A percentile compares a stretch with the other conserved stretches of the same genome.
Conservation (phyloP, 2,888 invertebrate species). For the Mimumesa dahlbomi region DNA sequence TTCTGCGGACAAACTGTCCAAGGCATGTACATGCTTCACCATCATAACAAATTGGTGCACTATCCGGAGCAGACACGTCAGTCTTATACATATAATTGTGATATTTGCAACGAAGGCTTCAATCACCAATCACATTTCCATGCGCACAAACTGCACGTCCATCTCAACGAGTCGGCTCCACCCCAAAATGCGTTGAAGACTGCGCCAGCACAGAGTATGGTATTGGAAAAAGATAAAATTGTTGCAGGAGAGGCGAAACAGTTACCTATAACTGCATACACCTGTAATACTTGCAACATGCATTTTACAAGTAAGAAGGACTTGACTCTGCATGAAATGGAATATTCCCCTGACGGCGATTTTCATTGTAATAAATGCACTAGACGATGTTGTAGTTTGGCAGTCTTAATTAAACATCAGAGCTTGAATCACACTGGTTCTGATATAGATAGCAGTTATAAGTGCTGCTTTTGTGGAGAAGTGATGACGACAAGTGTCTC, state of each 20-base stretch:
- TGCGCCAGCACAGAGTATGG: background rate
- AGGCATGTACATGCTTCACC: conserved; percentile 60
- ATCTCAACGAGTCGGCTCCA: conserved; percentile 15
- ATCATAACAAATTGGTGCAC: conserved; percentile 63
- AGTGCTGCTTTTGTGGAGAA: conserved; percentile 56
- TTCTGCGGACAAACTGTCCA: conserved; percentile 53
- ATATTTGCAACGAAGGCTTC: conserved; percentile 63
- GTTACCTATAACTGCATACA: background rate
- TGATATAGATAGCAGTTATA: conserved; percentile 3
- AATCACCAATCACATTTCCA: conserved; percentile 58
- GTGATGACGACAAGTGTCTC: conserved; percentile 26
- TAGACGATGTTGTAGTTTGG: conserved; percentile 42
- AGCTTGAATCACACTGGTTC: conserved; percentile 42
- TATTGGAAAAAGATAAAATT: conserved; percentile 9
- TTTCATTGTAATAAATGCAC: conserved; percentile 55
- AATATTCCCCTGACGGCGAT: conserved; percentile 53
- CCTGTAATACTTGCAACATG: conserved; percentile 56
- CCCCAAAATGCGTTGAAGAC: background rate
- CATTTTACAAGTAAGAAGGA: conserved; percentile 36
- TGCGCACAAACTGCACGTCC: conserved; percentile 67
- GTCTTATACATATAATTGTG: conserved; percentile 53
- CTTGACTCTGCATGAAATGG: conserved; percentile 47
- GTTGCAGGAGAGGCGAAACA: background rate
- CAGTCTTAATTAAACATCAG: conserved; percentile 50
- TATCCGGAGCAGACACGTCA: conserved; percentile 29